phyloP scores from a whole-genome alignment of 1,140 invertebrate genomes.

The Panagrolaimus sp. region DNA sequence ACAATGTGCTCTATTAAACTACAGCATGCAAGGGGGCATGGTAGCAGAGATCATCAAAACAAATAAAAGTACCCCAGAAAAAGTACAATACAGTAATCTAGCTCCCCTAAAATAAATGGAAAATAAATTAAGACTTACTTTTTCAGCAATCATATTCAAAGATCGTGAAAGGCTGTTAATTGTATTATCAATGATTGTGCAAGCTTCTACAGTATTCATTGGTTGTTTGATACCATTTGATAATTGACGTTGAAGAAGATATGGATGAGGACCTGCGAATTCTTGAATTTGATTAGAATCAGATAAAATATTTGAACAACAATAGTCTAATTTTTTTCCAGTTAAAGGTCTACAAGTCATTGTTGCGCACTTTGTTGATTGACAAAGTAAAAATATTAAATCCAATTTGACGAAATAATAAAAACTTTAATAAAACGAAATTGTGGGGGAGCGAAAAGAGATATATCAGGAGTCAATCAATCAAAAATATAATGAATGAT shows the following conservation, averaged over 20 bases:
- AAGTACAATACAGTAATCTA: too few relatives aligned
- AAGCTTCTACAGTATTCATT: conserved; percentile 7
- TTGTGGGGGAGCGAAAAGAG: too few relatives aligned
- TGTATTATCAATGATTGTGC: conserved; percentile 13
- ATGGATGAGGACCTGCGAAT: not conserved
- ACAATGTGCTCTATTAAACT: not conserved
- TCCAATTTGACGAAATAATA: not conserved
- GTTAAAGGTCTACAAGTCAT: conserved; percentile 14
- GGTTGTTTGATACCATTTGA: not conserved
- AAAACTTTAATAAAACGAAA: not conserved
- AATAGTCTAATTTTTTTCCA: not conserved
- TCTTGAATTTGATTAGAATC: conserved; percentile 11
- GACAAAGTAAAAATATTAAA: not conserved
- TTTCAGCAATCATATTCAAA: not conserved
- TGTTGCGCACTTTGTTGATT: conserved; percentile 5
- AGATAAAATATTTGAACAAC: not conserved
- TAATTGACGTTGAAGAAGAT: not conserved
- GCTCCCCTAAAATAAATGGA: not conserved
- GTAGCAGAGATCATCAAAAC: too few relatives aligned
- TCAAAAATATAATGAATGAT: too few relatives aligned
- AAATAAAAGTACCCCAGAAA: too few relatives aligned
- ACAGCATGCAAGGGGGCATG: too few relatives aligned
- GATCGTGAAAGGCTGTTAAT: not conserved
- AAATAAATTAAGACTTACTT: not conserved
- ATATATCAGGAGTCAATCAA: too few relatives aligned